phyloP scores from a whole-genome alignment of 2,113 vertebrate genomes.

The Accipiter cooperii region DNA sequence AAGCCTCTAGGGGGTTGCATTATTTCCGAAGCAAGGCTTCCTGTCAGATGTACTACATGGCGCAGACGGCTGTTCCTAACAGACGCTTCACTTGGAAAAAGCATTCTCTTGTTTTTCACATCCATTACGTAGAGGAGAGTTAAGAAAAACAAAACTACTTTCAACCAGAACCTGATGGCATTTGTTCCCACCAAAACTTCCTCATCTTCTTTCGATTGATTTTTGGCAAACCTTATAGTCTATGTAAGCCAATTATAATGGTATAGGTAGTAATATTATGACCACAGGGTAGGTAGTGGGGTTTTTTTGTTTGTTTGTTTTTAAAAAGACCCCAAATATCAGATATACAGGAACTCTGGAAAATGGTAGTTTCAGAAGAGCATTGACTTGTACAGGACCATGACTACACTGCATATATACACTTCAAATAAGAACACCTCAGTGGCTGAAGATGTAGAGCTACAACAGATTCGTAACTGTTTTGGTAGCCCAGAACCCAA shows the following conservation, averaged over 20 bases:
- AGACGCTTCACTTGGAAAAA: background rate
- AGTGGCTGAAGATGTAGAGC: background rate
- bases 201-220: background rate
- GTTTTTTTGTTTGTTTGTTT: background rate
- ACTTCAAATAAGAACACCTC: background rate
- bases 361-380: background rate
- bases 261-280: background rate
- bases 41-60: background rate
- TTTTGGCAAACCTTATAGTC: background rate
- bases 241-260: background rate
- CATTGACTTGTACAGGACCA: background rate
- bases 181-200: background rate
- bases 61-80: background rate
- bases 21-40: background rate
- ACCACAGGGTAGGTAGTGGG: too few relatives aligned
- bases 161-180: background rate
- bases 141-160: background rate
- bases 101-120: background rate
- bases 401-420: background rate
- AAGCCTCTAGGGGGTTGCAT: background rate
- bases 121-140: background rate
- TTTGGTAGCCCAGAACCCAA: background rate
- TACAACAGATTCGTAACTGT: background rate
- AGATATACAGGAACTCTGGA: background rate
- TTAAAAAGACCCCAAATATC: background rate